phyloP scores from a whole-genome alignment of 2,888 invertebrate genomes.

The Caenorhabditis plicata region DNA sequence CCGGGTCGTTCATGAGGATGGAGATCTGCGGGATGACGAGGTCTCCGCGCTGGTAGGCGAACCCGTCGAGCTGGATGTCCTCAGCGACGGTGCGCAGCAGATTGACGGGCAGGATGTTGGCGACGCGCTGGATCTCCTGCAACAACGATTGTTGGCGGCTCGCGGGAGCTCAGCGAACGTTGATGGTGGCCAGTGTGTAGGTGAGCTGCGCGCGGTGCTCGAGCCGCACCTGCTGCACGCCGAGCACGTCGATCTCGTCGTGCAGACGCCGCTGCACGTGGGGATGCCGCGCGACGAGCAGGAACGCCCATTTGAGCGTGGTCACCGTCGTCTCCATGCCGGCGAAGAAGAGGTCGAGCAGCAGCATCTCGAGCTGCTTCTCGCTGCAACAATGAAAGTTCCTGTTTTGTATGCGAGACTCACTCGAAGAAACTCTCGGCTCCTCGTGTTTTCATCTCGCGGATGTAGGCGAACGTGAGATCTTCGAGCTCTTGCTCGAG shows the following conservation, averaged over 20 bases:
- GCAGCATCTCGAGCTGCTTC: slow-evolving; percentile 61
- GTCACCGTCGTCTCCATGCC: slow-evolving; percentile 65
- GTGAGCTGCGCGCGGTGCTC: slow-evolving; percentile 46
- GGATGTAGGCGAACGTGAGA: slow-evolving; percentile 60
- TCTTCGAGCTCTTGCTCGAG: slow-evolving; percentile 45
- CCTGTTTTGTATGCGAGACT: no score
- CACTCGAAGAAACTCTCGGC: slow-evolving; percentile 56
- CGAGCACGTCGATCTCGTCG: slow-evolving; percentile 46
- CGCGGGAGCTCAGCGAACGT: slow-evolving; percentile 31
- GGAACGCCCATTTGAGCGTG: slow-evolving; percentile 63
- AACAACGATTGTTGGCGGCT: slow-evolving; percentile 3
- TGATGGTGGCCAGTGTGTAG: slow-evolving; percentile 59
- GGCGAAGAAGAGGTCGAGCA: slow-evolving; percentile 64
- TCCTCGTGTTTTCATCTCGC: slow-evolving; percentile 56
- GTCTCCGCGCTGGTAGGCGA: slow-evolving; percentile 53
- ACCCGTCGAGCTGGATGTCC: slow-evolving; percentile 57
- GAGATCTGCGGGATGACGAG: slow-evolving; percentile 63
- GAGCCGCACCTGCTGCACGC: slow-evolving; percentile 31
- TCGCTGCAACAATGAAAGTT: no score
- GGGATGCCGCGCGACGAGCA: slow-evolving; percentile 46
- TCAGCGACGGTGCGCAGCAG: slow-evolving; percentile 55
- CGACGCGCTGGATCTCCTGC: slow-evolving; percentile 64
- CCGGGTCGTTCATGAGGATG: slow-evolving; percentile 57
- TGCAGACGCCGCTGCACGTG: slow-evolving; percentile 41
- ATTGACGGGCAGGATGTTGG: slow-evolving; percentile 65